phyloP scores from a whole-genome alignment of 2,113 vertebrate species.

The Sardina pilchardus region DNA sequence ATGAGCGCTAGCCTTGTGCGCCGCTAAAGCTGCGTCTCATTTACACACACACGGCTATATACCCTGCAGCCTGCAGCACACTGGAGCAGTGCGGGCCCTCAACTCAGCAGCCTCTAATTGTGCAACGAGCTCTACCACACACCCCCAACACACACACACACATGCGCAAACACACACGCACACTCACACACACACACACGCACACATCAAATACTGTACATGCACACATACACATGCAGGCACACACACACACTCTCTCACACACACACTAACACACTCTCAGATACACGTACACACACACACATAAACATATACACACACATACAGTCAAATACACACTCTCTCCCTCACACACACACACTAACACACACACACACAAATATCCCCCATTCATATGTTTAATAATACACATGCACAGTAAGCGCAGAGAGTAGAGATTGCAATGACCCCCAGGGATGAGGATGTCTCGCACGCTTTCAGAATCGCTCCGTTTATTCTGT shows the following conservation, averaged over 20 bases:
- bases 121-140: background rate
- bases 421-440: no score
- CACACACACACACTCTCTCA: background rate
- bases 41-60: background rate
- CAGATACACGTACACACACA: no score
- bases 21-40: conserved; percentile 9
- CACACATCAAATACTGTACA: no score
- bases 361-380: background rate
- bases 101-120: background rate
- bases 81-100: no score
- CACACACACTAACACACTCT: no score
- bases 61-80: background rate
- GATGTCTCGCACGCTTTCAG: background rate
- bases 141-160: background rate
- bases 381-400: background rate
- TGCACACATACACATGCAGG: background rate
- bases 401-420: background rate
- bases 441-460: no score
- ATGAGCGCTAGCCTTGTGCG: conserved; percentile 53
- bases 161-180: background rate
- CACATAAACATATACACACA: background rate
- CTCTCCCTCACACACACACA: background rate
- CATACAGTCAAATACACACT: no score
- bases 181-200: background rate
- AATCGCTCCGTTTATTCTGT: no score